Evolutionary conservation across 2,113 vertebrate genomes (phyloP).

Genomic region (Camarhynchus parvulus): DNA sequence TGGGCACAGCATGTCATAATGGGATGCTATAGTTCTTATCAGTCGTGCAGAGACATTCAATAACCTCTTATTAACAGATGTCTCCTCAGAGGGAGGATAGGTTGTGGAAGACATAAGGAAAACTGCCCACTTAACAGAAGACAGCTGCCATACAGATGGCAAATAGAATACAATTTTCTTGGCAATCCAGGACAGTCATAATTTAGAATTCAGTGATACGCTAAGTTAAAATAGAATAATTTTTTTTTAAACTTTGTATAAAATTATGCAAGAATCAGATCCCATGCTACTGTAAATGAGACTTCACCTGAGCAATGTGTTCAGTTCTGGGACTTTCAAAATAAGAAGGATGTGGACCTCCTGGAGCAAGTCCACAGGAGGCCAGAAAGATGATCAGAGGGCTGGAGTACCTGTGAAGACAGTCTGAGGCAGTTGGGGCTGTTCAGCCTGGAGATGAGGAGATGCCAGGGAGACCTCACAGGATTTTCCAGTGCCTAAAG

Average conservation of each 20-base stretch:
- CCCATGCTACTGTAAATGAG: neutral
- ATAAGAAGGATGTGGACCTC: neutral
- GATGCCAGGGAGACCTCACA: neutral
- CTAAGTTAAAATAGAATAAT: neutral
- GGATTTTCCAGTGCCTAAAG: neutral
- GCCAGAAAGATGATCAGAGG: neutral
- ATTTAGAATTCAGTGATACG: neutral
- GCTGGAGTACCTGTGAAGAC: neutral
- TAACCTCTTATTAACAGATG: too few species aligned
- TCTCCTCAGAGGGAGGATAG: too few species aligned
- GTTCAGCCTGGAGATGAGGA: neutral
- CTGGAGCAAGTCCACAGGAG: fast-evolving
- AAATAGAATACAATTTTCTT: too few species aligned
- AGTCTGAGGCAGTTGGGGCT: neutral
- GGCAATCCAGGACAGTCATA: neutral
- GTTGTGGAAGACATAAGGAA: too few species aligned
- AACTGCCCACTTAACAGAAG: too few species aligned
- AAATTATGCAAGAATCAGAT: neutral
- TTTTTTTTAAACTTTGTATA: neutral
- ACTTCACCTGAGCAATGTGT: neutral
- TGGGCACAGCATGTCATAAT: too few species aligned
- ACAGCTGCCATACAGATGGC: too few species aligned
- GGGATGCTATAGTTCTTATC: too few species aligned
- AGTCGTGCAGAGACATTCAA: too few species aligned
- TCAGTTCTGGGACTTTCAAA: neutral